Percentiles rank a stretch among this genome's conserved stretches.
Evolutionary conservation across 2,113 vertebrate genomes (phyloP).

Genomic region (Meles meles): DNA sequence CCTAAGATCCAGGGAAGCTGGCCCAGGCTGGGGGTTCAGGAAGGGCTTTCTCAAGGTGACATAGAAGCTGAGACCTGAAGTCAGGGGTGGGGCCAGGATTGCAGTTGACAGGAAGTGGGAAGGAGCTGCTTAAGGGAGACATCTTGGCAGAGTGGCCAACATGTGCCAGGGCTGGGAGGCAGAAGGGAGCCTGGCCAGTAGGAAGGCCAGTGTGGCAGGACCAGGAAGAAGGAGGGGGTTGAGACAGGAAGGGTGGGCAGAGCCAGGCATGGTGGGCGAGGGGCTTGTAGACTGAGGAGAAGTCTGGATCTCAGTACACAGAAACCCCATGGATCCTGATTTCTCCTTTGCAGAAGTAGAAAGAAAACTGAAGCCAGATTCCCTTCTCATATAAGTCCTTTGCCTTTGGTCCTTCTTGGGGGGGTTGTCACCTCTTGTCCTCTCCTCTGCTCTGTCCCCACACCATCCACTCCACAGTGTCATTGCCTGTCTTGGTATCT

Average conservation of each 20-base stretch:
- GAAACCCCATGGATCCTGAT: background rate
- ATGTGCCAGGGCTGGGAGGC: background rate
- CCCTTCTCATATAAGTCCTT: background rate
- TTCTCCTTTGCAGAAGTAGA: background rate
- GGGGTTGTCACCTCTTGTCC: background rate
- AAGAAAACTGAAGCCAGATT: background rate
- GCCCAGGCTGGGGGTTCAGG: background rate
- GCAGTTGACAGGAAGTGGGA: background rate
- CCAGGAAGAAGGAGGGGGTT: background rate
- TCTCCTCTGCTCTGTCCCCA: background rate
- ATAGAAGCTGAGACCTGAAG: background rate
- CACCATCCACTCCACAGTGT: background rate
- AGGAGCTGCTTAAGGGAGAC: background rate
- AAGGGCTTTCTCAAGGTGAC: conserved; percentile 8
- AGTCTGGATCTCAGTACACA: background rate
- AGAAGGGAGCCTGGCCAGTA: background rate
- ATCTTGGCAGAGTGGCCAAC: background rate
- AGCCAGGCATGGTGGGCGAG: background rate
- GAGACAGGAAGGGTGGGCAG: background rate
- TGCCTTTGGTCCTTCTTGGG: background rate
- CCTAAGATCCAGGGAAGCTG: background rate
- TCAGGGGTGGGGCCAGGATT: background rate
- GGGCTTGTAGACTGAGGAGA: background rate
- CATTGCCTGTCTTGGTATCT: background rate
- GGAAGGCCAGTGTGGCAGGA: background rate